A percentile compares a stretch with the other conserved stretches of the same genome.
Conservation (phyloP, 2,888 invertebrate species). For the Anorthoa munda region DNA sequence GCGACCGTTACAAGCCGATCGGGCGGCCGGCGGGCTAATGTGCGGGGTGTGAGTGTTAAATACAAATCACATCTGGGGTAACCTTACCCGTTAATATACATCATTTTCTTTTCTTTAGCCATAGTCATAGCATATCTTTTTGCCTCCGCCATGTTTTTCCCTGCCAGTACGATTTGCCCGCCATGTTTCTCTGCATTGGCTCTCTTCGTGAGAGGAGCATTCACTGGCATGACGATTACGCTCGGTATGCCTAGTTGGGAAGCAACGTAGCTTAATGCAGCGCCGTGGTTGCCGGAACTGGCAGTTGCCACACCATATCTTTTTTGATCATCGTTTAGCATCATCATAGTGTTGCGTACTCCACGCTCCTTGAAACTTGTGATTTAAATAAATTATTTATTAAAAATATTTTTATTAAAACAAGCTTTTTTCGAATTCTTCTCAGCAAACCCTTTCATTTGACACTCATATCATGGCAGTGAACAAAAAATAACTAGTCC, state of each 20-base stretch:
- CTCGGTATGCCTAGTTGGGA: conserved; percentile 92
- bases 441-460: no score
- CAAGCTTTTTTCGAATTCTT: no score
- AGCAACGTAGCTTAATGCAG: conserved; percentile 94
- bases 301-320: conserved; percentile 96
- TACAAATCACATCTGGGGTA: neutral
- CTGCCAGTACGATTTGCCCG: conserved; percentile 87
- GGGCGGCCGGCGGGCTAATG: conserved; percentile 7
- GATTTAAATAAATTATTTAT: neutral
- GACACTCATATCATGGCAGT: no score
- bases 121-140: conserved; percentile 94
- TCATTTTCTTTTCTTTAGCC: conserved; percentile 93
- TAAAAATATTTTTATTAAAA: no score
- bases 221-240: conserved; percentile 97
- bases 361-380: conserved; percentile 98
- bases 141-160: conserved; percentile 94
- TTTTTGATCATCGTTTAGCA: conserved; percentile 94
- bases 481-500: no score
- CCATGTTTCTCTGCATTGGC: conserved; percentile 81
- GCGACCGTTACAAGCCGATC: neutral
- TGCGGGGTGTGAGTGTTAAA: neutral
- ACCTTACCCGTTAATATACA: conserved; percentile 96
- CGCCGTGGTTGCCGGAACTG: conserved; percentile 97
- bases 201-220: conserved; percentile 97
- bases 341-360: conserved; percentile 95